These are phyloP conservation scores for Bombus soroeensis DNA, from an alignment of 1,140 invertebrate species.

Conservation along the genomic window DNA sequence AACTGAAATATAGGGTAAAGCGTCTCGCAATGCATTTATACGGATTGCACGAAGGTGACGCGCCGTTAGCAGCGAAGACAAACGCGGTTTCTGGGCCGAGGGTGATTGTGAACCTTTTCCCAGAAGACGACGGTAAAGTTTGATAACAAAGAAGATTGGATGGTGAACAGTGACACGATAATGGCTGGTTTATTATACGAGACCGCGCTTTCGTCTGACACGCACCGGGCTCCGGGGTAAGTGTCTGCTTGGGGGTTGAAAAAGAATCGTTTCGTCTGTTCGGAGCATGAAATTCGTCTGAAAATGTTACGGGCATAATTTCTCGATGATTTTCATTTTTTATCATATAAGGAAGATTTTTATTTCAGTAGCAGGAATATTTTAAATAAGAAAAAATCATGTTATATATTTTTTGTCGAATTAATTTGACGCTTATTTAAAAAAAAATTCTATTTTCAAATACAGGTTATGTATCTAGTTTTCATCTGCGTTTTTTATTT, in stretches of 20 bases:
- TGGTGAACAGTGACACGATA: slow-evolving; percentile 20
- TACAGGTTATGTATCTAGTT: not conserved
- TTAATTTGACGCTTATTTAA: not conserved
- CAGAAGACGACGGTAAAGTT: not conserved
- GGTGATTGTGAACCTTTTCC: slow-evolving; percentile 7
- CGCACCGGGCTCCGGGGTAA: not conserved
- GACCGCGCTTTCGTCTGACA: slow-evolving; percentile 4
- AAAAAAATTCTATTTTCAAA: no score
- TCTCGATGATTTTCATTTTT: not conserved
- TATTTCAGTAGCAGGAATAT: not conserved
- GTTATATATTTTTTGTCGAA: not conserved
- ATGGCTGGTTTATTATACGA: slow-evolving; percentile 36
- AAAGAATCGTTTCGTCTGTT: not conserved
- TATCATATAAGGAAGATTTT: not conserved
- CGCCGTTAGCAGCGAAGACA: slow-evolving; percentile 3
- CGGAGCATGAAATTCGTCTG: not conserved
- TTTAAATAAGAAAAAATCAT: no score
- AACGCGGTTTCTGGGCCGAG: slow-evolving; percentile 32
- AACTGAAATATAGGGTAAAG: slow-evolving; percentile 28
- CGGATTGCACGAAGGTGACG: slow-evolving; percentile 27
- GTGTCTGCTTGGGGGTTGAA: not conserved
- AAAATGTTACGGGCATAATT: not conserved
- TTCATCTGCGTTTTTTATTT: not conserved
- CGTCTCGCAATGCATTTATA: slow-evolving; percentile 39
- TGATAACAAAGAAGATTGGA: slow-evolving; percentile 26